Conservation (phyloP, 2,888 invertebrate genomes). For the Meghimatium bilineatum region DNA sequence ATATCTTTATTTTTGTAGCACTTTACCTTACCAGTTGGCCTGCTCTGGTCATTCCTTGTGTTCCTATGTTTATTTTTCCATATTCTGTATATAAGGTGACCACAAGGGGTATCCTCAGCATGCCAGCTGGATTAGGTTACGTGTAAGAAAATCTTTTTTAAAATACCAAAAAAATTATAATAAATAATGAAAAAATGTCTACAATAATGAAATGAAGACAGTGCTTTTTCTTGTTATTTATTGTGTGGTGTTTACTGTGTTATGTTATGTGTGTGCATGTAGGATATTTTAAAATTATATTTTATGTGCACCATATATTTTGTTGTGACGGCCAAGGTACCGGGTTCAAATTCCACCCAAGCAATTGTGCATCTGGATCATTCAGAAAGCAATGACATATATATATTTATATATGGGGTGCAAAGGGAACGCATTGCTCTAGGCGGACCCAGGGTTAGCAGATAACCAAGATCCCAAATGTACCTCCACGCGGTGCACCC, state of each 20-base stretch:
- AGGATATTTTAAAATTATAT: no score
- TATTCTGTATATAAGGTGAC: constrained; percentile 44
- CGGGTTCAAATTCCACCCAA: no score
- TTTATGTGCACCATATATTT: no score
- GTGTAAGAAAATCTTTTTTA: constrained; percentile 41
- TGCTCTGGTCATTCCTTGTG: constrained; percentile 1
- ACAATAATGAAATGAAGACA: constrained; percentile 28
- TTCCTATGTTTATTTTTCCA: constrained; percentile 22
- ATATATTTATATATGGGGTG: no score
- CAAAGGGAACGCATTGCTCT: no score
- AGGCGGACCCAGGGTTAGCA: no score
- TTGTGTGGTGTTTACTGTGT: background rate
- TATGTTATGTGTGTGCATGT: no score
- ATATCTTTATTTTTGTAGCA: constrained; percentile 45
- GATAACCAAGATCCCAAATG: no score
- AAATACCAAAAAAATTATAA: constrained; percentile 37
- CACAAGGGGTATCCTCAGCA: background rate
- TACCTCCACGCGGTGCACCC: no score
- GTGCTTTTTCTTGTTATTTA: background rate
- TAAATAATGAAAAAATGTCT: constrained; percentile 49
- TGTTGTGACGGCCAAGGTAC: no score
- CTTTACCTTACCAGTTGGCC: constrained; percentile 29
- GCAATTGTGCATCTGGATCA: no score
- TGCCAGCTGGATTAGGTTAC: constrained; percentile 2
- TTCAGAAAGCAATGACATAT: no score